phyloP scores from a whole-genome alignment of 1,140 invertebrate genomes.

The Drosophila orosa region DNA sequence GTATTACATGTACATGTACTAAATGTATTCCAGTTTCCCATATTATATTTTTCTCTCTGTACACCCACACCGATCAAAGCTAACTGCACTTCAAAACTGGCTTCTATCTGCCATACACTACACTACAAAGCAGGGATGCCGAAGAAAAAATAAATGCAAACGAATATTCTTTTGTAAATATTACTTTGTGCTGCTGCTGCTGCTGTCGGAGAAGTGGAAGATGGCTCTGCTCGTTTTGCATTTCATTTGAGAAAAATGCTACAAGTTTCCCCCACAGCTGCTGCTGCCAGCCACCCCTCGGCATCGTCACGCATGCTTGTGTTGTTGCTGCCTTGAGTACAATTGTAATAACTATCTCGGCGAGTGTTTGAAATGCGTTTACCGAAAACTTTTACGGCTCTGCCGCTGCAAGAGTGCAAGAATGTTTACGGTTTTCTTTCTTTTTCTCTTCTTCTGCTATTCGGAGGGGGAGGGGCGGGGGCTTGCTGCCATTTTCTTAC shows the following conservation, averaged over 20 bases:
- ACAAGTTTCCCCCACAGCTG: constrained; percentile 58
- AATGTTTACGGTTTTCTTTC: constrained; percentile 70
- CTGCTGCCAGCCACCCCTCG: constrained; percentile 7
- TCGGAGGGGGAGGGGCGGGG: neutral
- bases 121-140: constrained; percentile 33
- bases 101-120: constrained; percentile 61
- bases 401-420: constrained; percentile 56
- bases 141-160: constrained; percentile 28
- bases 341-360: constrained; percentile 80
- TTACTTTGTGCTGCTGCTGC: constrained; percentile 45
- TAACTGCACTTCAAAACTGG: constrained; percentile 78
- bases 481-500: constrained; percentile 17
- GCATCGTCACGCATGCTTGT: constrained; percentile 27
- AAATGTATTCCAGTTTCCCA: no score
- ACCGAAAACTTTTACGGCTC: constrained; percentile 76
- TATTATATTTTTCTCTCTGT: constrained; percentile 23
- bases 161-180: constrained; percentile 72
- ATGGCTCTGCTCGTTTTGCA: constrained; percentile 63
- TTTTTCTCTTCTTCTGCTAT: constrained; percentile 10
- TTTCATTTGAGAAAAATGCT: constrained; percentile 74
- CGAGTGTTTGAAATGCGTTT: constrained; percentile 83
- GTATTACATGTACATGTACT: no score
- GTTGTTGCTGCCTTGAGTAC: constrained; percentile 64
- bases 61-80: constrained; percentile 61
- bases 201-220: constrained; percentile 28